A percentile compares a stretch with the other conserved stretches of the same genome.
Evolutionary conservation across 2,888 invertebrate species (phyloP).

Genomic region (Gibbula magus): DNA sequence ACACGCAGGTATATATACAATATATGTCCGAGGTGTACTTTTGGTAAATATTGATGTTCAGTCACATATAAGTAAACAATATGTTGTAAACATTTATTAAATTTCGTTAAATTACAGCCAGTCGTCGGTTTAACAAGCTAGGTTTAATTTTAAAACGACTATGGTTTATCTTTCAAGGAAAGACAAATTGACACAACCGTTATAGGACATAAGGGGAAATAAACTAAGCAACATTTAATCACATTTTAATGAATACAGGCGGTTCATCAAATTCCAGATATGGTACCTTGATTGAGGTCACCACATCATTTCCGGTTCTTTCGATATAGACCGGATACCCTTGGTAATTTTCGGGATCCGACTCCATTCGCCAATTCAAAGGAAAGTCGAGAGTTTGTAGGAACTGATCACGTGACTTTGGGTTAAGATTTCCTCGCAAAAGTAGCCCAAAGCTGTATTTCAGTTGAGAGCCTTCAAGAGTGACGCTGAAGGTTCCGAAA

Average conservation of each 20-base stretch:
- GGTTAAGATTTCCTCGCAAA: neutral
- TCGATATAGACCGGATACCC: neutral
- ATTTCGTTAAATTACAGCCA: too few species aligned
- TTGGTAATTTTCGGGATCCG: neutral
- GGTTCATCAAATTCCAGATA: neutral
- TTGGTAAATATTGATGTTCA: too few species aligned
- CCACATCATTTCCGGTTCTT: neutral
- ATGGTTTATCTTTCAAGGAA: too few species aligned
- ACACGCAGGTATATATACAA: too few species aligned
- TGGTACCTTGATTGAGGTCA: neutral
- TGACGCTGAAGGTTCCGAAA: conserved; percentile 14
- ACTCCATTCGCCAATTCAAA: neutral
- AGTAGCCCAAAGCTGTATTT: neutral
- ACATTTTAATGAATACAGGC: neutral
- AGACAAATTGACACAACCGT: too few species aligned
- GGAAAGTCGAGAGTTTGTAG: neutral
- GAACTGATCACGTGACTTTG: neutral
- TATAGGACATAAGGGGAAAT: too few species aligned
- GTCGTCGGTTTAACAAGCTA: too few species aligned
- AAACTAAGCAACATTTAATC: too few species aligned
- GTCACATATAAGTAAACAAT: too few species aligned
- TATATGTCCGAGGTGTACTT: too few species aligned
- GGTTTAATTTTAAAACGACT: too few species aligned
- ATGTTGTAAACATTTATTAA: too few species aligned
- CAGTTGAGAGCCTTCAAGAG: neutral